A percentile compares a stretch with the other conserved stretches of the same genome.
phyloP scores from a whole-genome alignment of 2,113 vertebrate species.

The Galemys pyrenaicus region DNA sequence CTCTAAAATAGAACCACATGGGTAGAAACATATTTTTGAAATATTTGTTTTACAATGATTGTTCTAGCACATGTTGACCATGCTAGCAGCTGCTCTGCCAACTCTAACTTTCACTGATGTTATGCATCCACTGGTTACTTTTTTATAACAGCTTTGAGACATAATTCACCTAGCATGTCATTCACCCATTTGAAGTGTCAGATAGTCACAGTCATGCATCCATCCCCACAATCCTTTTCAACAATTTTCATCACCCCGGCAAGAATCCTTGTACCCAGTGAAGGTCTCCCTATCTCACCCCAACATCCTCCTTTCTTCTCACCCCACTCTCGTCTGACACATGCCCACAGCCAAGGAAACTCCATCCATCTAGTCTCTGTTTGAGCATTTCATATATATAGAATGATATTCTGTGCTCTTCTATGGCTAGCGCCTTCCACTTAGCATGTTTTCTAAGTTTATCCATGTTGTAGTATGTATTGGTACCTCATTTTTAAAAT shows the following conservation, averaged over 20 bases:
- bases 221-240: not conserved
- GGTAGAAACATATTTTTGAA: no score
- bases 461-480: not conserved
- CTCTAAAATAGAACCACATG: no score
- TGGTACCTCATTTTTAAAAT: not conserved
- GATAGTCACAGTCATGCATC: not conserved
- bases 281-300: not conserved
- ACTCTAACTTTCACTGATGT: not conserved
- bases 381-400: not conserved
- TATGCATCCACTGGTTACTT: not conserved
- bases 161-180: not conserved
- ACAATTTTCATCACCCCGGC: not conserved
- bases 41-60: no score
- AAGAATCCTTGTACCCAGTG: not conserved
- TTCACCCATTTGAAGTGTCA: not conserved
- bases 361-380: not conserved
- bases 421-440: not conserved
- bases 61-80: not conserved
- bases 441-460: not conserved
- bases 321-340: not conserved
- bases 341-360: not conserved
- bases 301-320: not conserved
- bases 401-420: not conserved
- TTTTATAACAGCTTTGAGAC: not conserved
- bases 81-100: not conserved